Evolutionary conservation across 2,797 vertebrate species (phyloP).

Genomic region (Sebastes trivittatus): DNA sequence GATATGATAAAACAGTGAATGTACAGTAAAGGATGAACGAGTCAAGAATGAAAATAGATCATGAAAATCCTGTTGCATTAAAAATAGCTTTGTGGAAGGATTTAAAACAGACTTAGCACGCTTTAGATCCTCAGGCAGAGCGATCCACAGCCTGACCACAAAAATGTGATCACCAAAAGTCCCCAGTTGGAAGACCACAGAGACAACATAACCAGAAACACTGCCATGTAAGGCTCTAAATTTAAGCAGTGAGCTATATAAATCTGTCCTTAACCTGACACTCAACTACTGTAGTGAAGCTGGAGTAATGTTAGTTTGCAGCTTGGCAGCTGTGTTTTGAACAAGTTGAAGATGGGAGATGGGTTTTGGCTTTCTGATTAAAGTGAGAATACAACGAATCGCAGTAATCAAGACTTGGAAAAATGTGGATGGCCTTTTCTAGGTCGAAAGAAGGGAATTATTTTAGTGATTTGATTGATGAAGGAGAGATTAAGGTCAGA

Average conservation of each 20-base stretch:
- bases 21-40: background rate
- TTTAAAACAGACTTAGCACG: background rate
- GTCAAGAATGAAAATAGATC: background rate
- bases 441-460: background rate
- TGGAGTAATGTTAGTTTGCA: background rate
- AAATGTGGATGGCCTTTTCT: background rate
- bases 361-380: background rate
- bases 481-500: background rate
- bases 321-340: background rate
- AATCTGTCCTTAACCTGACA: background rate
- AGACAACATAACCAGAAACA: background rate
- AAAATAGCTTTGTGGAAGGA: background rate
- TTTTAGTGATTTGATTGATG: background rate
- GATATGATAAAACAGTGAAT: background rate
- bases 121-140: background rate
- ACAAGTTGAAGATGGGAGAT: background rate
- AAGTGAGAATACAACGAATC: background rate
- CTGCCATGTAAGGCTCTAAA: background rate
- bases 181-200: background rate
- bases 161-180: background rate
- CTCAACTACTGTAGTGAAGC: background rate
- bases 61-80: background rate
- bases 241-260: background rate
- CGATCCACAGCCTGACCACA: background rate
- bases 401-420: background rate